A percentile compares a stretch with the other conserved stretches of the same genome.
These are phyloP conservation scores for Lymantria dispar DNA, from an alignment of 2,888 invertebrate genomes.

Conservation along the genomic window DNA sequence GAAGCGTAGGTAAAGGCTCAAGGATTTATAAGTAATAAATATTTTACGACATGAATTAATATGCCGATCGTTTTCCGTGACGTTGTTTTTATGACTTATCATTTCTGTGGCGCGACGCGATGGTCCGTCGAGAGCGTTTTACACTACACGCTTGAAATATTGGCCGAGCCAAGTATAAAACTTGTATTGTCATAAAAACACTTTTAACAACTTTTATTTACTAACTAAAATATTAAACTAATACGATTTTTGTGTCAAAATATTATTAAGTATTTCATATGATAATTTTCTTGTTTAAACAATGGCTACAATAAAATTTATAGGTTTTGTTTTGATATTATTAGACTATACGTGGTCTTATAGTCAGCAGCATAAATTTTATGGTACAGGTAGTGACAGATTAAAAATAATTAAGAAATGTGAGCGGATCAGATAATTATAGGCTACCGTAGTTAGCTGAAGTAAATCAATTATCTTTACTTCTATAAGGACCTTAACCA, in stretches of 20 bases:
- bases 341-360: too few species aligned
- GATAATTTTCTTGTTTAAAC: conserved; percentile 27
- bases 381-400: too few species aligned
- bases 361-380: too few species aligned
- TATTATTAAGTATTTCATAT: conserved; percentile 36
- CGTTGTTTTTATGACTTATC: conserved; percentile 82
- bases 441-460: too few species aligned
- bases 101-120: conserved; percentile 76
- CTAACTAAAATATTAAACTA: conserved; percentile 66
- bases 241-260: conserved; percentile 48
- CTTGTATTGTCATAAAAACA: conserved; percentile 68
- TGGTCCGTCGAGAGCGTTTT: conserved; percentile 52
- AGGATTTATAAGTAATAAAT: conserved; percentile 82
- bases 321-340: too few species aligned
- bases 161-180: conserved; percentile 68
- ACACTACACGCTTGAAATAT: conserved; percentile 60
- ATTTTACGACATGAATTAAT: conserved; percentile 82
- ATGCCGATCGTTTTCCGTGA: conserved; percentile 82
- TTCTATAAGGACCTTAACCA: too few species aligned
- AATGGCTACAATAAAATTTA: conserved; percentile 9
- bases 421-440: too few species aligned
- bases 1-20: conserved; percentile 81
- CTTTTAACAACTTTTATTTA: conserved; percentile 70
- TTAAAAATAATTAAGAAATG: too few species aligned
- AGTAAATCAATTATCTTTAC: too few species aligned